Base-by-base conservation (phyloP, 1,140 invertebrate species). In the Myzus persicae region DNA sequence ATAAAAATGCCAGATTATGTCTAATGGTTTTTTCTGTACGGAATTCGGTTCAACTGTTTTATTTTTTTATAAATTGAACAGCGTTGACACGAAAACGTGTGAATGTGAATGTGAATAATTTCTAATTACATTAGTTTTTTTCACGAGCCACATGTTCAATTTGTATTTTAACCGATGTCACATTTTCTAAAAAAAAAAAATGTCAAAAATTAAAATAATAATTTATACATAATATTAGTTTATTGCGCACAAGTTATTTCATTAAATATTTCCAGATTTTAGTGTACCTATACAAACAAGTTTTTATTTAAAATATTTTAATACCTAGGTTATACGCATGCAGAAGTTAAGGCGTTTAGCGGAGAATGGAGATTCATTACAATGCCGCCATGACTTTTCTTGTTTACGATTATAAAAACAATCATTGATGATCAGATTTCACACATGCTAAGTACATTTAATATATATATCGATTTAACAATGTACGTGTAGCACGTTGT, bases 241-340 rank as follows among this genome's bases (percentile, higher is more conserved):
- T n/a, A n/a, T 76, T 76, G 36, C 59, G 14, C n/a, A 76, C 59
- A 18, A 14, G 14, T n/a, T n/a, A 76, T n/a, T n/a, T 67, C 11
- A n/a, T 76, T 76, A n/a, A 67, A 76, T 22, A 18, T 76, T 31
- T 76, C 59, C 4, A 14, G 59, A n/a, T 36, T n/a, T 76, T 14
- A 18, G 59, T n/a, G 31, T n/a, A n/a, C n/a, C n/a, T n/a, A 18
- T 76, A 76, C 31, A n/a, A 76, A 76, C 31, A 76, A 76, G n/a
- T 76, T n/a, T n/a, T 76, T 76, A n/a, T 67, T n/a, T 67, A 67
- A 67, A 76, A 76, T n/a, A 59, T 59, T n/a, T n/a, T n/a, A n/a
- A n/a, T 18, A 76, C 36, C n/a, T 76, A n/a, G 11, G 31, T 67
- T n/a, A 67, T 67, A n/a, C 26, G 3, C 9, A 67, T 67, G 18